Conservation (phyloP, 2,797 vertebrate species). For the Gephyroberyx darwinii region DNA sequence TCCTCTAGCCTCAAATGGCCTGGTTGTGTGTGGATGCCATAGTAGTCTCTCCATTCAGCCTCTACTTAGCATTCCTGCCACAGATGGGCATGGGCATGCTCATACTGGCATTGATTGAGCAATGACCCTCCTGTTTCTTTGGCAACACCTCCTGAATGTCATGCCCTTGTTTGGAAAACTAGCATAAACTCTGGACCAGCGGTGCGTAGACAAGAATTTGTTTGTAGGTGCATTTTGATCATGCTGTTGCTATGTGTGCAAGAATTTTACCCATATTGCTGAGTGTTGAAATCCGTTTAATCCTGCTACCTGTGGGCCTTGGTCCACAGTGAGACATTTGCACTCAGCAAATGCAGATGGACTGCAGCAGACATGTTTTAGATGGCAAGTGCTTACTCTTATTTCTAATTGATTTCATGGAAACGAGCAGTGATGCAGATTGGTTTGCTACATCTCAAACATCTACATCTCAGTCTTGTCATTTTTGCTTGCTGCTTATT, state of each 20-base stretch:
- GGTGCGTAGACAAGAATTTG: constrained; percentile 9
- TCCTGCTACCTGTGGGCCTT: constrained; percentile 36
- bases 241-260: neutral
- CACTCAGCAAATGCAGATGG: constrained; percentile 57
- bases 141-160: constrained; percentile 48
- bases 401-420: constrained; percentile 32
- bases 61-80: constrained; percentile 61
- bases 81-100: constrained; percentile 52
- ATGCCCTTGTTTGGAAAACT: constrained; percentile 54
- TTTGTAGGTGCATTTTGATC: constrained; percentile 4
- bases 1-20: constrained; percentile 36
- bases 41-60: constrained; percentile 40
- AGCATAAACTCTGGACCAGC: constrained; percentile 1
- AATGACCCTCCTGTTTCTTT: constrained; percentile 57
- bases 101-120: constrained; percentile 52
- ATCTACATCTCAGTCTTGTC: neutral
- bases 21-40: constrained; percentile 44
- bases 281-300: constrained; percentile 57
- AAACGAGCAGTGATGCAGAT: constrained; percentile 20
- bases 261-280: constrained; percentile 41
- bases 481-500: neutral
- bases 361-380: constrained; percentile 58
- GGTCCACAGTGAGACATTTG: constrained; percentile 37
- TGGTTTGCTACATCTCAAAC: neutral
- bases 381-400: constrained; percentile 20